A percentile compares a stretch with the other conserved stretches of the same genome.
phyloP scores from a whole-genome alignment of 2,888 invertebrate species.

The Tholera decimalis region DNA sequence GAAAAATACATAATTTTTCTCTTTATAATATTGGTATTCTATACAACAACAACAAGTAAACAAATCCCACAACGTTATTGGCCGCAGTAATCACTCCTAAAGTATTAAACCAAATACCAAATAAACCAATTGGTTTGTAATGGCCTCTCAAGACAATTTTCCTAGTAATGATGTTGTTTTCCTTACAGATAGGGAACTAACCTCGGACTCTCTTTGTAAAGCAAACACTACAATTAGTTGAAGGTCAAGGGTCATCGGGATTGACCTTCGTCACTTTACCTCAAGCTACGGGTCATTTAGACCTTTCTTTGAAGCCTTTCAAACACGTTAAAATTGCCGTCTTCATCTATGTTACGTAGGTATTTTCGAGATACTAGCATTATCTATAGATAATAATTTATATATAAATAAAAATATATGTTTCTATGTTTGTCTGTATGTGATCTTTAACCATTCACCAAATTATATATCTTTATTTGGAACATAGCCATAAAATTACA shows the following conservation, averaged over 20 bases:
- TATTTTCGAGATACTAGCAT: no score
- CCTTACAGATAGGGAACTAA: background rate
- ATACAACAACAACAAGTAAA: no score
- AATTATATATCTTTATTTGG: no score
- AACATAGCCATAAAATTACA: no score
- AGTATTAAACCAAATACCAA: no score
- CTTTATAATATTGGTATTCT: no score
- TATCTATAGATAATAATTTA: no score
- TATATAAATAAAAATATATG: no score
- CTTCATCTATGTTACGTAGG: background rate
- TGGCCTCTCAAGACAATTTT: conserved; percentile 14
- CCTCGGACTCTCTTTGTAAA: background rate
- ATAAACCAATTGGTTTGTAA: background rate
- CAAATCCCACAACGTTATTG: background rate
- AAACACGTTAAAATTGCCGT: background rate
- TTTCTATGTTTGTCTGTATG: no score
- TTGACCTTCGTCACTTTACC: conserved; percentile 13
- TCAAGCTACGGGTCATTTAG: conserved; percentile 10
- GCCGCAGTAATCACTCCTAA: background rate
- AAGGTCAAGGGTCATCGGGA: conserved; percentile 10
- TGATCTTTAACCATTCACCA: no score
- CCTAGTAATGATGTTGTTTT: conserved; percentile 6
- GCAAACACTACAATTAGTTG: conserved; percentile 10
- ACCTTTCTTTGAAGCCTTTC: background rate
- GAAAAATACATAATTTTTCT: no score